Evolutionary conservation across 2,797 vertebrate species (phyloP).

Genomic region (Eulemur mongoz): DNA sequence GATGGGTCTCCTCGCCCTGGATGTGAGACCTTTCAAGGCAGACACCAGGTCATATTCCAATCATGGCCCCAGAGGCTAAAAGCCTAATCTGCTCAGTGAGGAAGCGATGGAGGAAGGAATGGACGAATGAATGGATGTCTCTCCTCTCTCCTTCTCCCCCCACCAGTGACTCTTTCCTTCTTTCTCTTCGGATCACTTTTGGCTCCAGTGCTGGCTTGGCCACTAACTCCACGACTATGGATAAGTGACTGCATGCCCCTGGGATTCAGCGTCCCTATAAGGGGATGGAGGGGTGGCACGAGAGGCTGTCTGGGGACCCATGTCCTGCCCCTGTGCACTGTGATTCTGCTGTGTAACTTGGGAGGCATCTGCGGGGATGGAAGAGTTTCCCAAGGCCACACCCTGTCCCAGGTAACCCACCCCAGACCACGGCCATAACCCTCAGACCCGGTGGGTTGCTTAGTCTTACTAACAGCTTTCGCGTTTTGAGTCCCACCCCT

Average conservation of each 20-base stretch:
- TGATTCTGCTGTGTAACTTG: background rate
- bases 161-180: background rate
- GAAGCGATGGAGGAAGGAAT: background rate
- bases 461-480: background rate
- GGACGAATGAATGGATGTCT: background rate
- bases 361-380: background rate
- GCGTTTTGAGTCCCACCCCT: background rate
- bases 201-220: background rate
- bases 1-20: background rate
- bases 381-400: background rate
- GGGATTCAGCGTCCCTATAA: background rate
- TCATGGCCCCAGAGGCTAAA: background rate
- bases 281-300: background rate
- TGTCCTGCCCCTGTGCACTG: background rate
- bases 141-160: background rate
- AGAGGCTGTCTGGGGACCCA: background rate
- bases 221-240: background rate
- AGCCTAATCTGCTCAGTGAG: background rate
- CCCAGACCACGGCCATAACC: background rate
- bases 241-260: background rate
- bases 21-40: background rate
- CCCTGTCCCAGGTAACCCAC: background rate
- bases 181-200: background rate
- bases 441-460: background rate
- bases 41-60: accelerated